Percentiles rank a stretch among this genome's conserved stretches.
phyloP scores from a whole-genome alignment of 2,888 invertebrate species.

The Nemoura dubitans region DNA sequence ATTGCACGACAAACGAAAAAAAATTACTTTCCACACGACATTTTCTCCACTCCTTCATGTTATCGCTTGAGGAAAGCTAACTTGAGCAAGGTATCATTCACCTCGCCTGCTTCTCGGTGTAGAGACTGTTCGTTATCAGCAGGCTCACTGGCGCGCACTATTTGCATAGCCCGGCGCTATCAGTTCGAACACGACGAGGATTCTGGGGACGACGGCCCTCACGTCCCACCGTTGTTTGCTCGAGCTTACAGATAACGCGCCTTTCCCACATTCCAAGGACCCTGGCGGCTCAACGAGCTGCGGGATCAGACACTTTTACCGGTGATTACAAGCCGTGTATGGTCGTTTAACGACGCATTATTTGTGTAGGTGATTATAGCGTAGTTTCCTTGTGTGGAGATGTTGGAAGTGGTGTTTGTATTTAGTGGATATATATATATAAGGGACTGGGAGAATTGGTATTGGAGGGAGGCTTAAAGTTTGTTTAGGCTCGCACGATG shows the following conservation, averaged over 20 bases:
- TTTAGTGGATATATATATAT: too few species aligned
- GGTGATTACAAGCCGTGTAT: neutral
- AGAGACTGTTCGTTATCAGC: neutral
- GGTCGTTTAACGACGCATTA: slow-evolving; percentile 7
- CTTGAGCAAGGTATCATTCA: neutral
- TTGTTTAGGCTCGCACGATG: too few species aligned
- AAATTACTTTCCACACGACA: neutral
- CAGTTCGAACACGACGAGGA: neutral
- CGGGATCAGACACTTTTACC: neutral
- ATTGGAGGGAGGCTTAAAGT: too few species aligned
- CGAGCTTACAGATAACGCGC: neutral
- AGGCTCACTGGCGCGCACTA: neutral
- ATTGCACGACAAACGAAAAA: neutral
- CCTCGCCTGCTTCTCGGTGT: neutral
- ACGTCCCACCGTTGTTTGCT: neutral
- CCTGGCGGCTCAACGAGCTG: neutral
- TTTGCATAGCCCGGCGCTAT: neutral
- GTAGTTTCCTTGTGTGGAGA: neutral
- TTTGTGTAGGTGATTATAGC: neutral
- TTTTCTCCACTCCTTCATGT: neutral
- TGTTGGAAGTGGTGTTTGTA: neutral
- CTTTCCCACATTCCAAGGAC: neutral
- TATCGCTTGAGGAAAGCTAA: neutral
- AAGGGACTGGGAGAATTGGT: too few species aligned
- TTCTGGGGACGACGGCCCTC: neutral